These are phyloP conservation scores for Neoascia interrupta DNA, from an alignment of 2,888 invertebrate genomes.

Conservation along the genomic window DNA sequence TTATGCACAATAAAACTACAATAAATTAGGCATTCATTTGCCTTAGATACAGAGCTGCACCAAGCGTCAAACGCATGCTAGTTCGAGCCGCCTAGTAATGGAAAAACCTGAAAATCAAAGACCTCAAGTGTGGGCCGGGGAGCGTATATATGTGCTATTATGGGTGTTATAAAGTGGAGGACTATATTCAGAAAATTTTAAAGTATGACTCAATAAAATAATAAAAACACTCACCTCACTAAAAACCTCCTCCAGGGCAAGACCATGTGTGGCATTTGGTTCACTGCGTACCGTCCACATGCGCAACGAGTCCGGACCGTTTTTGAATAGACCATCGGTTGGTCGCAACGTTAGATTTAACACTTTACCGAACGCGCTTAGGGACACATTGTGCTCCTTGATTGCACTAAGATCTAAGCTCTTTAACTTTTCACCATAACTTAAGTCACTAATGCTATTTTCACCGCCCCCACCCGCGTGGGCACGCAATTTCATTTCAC, in stretches of 20 bases:
- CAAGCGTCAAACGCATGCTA: constrained; percentile 27
- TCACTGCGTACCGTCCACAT: constrained; percentile 91
- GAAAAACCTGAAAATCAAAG: constrained; percentile 17
- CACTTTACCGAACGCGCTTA: constrained; percentile 90
- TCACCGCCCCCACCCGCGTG: constrained; percentile 58
- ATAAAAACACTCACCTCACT: constrained; percentile 74
- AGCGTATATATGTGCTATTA: constrained; percentile 32
- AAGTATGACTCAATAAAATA: neutral
- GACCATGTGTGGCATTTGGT: constrained; percentile 87
- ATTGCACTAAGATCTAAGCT: constrained; percentile 72
- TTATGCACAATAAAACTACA: constrained; percentile 51
- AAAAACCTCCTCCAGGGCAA: constrained; percentile 88
- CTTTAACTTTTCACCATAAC: constrained; percentile 70
- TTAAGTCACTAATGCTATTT: constrained; percentile 71
- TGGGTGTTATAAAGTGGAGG: constrained; percentile 6
- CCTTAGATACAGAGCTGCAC: neutral
- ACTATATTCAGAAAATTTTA: constrained; percentile 2
- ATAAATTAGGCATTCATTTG: constrained; percentile 59
- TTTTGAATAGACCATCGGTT: constrained; percentile 88
- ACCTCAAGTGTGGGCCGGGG: constrained; percentile 45
- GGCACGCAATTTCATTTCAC: constrained; percentile 75
- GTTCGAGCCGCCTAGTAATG: constrained; percentile 22
- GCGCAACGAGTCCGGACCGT: constrained; percentile 83
- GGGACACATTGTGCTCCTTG: constrained; percentile 83
- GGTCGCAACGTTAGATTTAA: constrained; percentile 87